Conservation (phyloP, 2,797 vertebrate species). For the Hapalemur alaotrensis region DNA sequence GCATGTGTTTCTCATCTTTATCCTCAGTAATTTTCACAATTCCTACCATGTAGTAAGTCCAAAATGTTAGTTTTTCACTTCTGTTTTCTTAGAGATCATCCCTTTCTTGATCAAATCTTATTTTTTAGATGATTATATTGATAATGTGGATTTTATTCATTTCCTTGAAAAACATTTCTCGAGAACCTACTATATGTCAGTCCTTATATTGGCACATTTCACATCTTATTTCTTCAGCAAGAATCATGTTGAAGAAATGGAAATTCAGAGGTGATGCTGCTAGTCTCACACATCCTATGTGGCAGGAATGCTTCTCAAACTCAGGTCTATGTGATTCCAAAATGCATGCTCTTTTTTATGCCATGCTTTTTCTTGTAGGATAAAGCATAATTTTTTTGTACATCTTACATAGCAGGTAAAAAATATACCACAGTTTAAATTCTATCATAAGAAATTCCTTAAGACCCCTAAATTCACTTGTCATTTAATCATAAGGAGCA, state of each 20-base stretch:
- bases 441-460: not conserved
- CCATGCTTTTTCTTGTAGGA: not conserved
- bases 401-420: not conserved
- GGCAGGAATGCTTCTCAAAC: not conserved
- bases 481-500: not conserved
- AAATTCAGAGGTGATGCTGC: not conserved
- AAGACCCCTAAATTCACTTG: not conserved
- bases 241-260: not conserved
- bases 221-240: not conserved
- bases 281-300: not conserved
- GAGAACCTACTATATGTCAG: not conserved
- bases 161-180: slow-evolving; percentile 1
- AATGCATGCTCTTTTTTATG: not conserved
- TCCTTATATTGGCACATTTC: not conserved
- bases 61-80: not conserved
- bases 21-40: not conserved
- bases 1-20: not conserved
- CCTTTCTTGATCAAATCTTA: not conserved
- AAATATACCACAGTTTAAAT: not conserved
- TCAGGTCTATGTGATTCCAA: not conserved
- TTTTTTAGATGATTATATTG: not conserved
- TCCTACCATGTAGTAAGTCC: not conserved
- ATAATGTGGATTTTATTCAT: not conserved
- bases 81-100: not conserved
- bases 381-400: not conserved